Evolutionary conservation across 1,140 invertebrate species (phyloP).

Genomic region (Caerostris darwini): DNA sequence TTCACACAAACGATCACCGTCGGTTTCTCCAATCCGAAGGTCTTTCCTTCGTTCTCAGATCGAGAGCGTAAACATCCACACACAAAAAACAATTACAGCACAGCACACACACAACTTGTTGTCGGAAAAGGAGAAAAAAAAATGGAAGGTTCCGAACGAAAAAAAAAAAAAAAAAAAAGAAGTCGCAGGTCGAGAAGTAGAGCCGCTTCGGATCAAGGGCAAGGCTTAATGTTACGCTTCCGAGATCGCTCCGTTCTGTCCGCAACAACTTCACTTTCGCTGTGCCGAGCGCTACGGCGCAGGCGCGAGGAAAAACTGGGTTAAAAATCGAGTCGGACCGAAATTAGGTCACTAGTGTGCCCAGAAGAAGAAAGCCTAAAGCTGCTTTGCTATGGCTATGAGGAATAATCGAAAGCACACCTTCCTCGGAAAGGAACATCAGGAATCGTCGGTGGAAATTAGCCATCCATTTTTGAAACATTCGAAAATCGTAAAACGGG

Average conservation of each 20-base stretch:
- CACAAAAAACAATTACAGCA: constrained; percentile 15
- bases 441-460: too few relatives aligned
- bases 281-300: background rate
- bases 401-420: too few relatives aligned
- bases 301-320: constrained; percentile 56
- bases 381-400: too few relatives aligned
- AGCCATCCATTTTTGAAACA: too few relatives aligned
- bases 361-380: background rate
- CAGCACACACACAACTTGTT: background rate
- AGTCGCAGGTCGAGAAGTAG: background rate
- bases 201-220: constrained; percentile 35
- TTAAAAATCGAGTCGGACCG: constrained; percentile 53
- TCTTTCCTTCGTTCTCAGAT: background rate
- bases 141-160: background rate
- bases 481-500: too few relatives aligned
- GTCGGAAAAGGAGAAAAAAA: too few relatives aligned
- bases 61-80: constrained; percentile 13
- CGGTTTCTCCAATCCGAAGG: constrained; percentile 29
- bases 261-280: constrained; percentile 52
- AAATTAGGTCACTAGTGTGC: constrained; percentile 71
- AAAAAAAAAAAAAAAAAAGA: too few relatives aligned
- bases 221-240: constrained; percentile 57
- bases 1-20: constrained; percentile 39
- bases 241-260: background rate
- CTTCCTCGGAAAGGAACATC: too few relatives aligned